Base-by-base conservation (phyloP, 2,888 invertebrate species). In the Heliothis peltigera region DNA sequence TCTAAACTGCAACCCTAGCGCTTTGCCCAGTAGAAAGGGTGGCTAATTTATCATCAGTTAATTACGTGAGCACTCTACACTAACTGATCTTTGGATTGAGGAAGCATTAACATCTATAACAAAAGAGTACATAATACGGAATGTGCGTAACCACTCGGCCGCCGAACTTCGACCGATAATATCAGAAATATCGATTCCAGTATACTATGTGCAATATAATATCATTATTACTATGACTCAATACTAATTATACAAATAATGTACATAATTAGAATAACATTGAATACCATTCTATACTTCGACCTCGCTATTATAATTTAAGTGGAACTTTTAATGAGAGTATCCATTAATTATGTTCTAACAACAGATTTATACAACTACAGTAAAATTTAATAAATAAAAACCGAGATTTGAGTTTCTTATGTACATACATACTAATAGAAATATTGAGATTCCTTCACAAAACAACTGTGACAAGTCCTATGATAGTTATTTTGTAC, bases 21-120 rank as follows among this genome's bases (percentile, higher is more conserved):
- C 57, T 42, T 39, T 39, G 49, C 65, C 74, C 70, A 73, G 58
- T 55, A 56, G 47, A 62, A 48, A 35, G 43, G 35, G n/a, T 57
- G 58, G 64, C 39, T 70, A 70, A 62, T 72, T 47, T 47, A 72
- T 66, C 73, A 77, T 73, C 70, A 77, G 77, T 63, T 55, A 62
- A 67, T 70, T 64, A 61, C 51, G 56, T 77, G 66, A 66, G 75
- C 70, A 57, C 64, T 76, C 73, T 82, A 80, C 80, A 85, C 83
- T 83, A 87, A 86, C 88, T 86, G 90, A 91, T 92, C 92, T 93
- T 93, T 93, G 94, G 93, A 90, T 88, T 90, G 88, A 88, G 86
- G 83, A 88, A 89, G 85, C 84, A 84, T 82, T 82, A 84, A 70
- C 69, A 70, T 79, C 76, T 87, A 89, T 78, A 88, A 89, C 83